These are phyloP conservation scores for Crypturellus tataupa DNA, from an alignment of 2,797 vertebrate species.

Conservation along the genomic window DNA sequence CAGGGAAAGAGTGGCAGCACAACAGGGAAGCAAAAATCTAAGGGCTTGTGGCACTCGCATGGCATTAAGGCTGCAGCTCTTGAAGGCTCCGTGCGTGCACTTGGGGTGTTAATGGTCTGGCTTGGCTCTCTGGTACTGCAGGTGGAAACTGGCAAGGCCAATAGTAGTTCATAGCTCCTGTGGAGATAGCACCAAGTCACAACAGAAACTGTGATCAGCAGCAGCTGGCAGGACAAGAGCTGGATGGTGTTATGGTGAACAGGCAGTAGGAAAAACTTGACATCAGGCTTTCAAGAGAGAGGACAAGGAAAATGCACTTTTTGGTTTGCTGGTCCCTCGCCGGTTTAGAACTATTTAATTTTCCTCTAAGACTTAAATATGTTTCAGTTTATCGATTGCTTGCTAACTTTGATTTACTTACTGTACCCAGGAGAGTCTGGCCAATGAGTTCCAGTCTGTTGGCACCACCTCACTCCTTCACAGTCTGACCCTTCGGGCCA, in stretches of 20 bases:
- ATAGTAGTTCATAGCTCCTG: neutral
- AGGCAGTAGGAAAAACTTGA: neutral
- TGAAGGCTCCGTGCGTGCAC: rapidly evolving
- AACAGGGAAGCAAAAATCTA: rapidly evolving
- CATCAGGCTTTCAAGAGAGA: neutral
- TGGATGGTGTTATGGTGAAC: rapidly evolving
- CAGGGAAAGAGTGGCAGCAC: rapidly evolving
- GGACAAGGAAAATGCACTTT: neutral
- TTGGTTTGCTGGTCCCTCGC: rapidly evolving
- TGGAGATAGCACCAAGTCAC: neutral
- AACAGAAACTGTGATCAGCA: neutral
- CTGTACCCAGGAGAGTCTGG: neutral
- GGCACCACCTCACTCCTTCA: neutral
- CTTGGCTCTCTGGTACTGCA: neutral
- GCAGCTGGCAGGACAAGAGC: neutral
- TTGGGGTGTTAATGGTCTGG: rapidly evolving
- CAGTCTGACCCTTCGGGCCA: neutral
- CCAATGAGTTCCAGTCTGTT: neutral
- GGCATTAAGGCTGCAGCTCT: rapidly evolving
- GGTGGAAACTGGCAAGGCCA: too few species aligned
- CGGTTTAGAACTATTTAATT: neutral
- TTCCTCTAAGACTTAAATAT: neutral
- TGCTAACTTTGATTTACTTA: neutral
- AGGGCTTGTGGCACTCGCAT: rapidly evolving
- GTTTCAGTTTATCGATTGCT: rapidly evolving